Evolutionary conservation across 2,113 vertebrate genomes (phyloP).

Genomic region (Sprattus sprattus): DNA sequence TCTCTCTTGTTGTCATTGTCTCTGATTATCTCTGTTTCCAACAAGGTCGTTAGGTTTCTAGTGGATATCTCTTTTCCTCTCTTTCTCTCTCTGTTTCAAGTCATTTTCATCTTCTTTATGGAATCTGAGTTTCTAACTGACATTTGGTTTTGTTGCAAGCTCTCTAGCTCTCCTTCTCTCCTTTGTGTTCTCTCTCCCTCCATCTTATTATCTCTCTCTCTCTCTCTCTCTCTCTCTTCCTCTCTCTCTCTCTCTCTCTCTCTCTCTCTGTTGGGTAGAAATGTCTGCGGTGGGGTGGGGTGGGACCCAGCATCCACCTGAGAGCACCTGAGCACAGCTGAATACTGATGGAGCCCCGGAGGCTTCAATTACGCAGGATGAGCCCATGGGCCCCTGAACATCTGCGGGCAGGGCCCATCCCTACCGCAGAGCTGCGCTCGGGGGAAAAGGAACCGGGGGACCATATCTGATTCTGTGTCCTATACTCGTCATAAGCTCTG

Average conservation of each 20-base stretch:
- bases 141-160: background rate
- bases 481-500: background rate
- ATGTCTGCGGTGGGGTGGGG: background rate
- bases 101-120: background rate
- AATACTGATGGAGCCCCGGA: background rate
- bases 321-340: background rate
- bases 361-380: background rate
- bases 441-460: too few species aligned
- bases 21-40: background rate
- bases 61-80: background rate
- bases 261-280: background rate
- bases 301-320: background rate
- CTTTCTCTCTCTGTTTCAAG: background rate
- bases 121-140: background rate
- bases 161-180: background rate
- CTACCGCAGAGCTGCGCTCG: background rate
- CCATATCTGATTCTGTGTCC: background rate
- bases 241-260: background rate
- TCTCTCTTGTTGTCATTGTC: background rate
- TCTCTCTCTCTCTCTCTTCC: background rate
- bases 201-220: background rate
- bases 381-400: background rate
- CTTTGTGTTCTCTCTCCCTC: background rate
- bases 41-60: background rate
- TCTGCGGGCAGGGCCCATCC: too few species aligned